Base-by-base conservation (phyloP, 2,888 invertebrate species). In the Drosophila cracens region DNA sequence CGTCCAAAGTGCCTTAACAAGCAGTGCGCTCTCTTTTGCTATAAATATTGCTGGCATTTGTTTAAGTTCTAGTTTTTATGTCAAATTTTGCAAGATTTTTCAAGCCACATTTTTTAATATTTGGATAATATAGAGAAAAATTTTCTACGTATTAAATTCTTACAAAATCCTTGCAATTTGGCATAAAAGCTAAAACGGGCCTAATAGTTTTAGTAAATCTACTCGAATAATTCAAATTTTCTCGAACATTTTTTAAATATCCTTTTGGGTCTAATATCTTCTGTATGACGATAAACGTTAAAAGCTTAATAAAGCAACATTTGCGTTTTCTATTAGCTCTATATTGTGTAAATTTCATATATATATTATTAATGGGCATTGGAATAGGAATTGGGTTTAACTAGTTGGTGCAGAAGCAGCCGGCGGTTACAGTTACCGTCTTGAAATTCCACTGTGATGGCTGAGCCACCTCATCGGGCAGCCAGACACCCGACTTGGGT, bases 391-490 rank as follows among this genome's bases (percentile, higher is more conserved):
- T 63, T 56, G 40, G n/a, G 11, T 18, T 40, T 54, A 54, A 48
- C 80, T 63, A 82, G 29, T 83, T 86, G 51, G 82, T 84, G 70
- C 93, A 93, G 74, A 92, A 93, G 70, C 93, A 93, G 43, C 93
- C 93, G n/a, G 93, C 92, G 2, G 92, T 91, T 21, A 93, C 91
- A 11, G 91, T 91, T 18, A 93, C 89, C 0, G 92, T 92, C 72
- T 90, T 89, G 58, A 93, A 93, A 76, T 92, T 90, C 93, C 92
- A 92, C 38, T 69, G 60, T 60, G 70, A 81, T 10, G 61, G 40
- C 27, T 74, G 77, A 0, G 78, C 18, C 48, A 59, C 16, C 21
- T 74, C 76, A 38, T 76, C 81, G 46, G 63, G 43, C 52, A 64
- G 29, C 81, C 81, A 81, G 43, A 62, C 53, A 10, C 61, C 62